Evolutionary conservation across 2,888 invertebrate genomes (phyloP).

Genomic region (Timandra comae): DNA sequence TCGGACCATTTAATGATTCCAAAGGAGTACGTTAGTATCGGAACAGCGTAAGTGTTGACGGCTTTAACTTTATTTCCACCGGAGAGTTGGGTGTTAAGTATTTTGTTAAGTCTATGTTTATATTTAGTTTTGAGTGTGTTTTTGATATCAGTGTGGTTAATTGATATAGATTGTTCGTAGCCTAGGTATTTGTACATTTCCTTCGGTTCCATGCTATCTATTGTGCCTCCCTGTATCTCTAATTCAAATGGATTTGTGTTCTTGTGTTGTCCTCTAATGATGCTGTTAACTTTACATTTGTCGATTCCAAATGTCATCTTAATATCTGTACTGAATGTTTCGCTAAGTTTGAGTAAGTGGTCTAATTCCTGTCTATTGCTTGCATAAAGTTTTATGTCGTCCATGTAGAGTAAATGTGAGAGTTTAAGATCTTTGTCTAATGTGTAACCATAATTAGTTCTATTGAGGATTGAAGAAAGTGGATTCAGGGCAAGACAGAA

Average conservation of each 20-base stretch:
- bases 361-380: background rate
- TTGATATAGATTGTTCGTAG: background rate
- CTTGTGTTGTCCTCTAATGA: background rate
- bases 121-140: background rate
- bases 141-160: background rate
- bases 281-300: too few relatives aligned
- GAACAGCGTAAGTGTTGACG: constrained; percentile 5
- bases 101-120: background rate
- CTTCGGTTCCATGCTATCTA: background rate
- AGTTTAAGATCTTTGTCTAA: background rate
- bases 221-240: background rate
- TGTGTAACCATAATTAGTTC: constrained; percentile 3
- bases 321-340: background rate
- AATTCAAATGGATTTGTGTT: background rate
- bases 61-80: background rate
- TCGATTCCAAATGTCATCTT: background rate
- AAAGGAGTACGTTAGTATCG: constrained; percentile 5
- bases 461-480: constrained; percentile 5
- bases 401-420: background rate
- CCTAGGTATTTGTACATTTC: background rate
- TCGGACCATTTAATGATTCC: constrained; percentile 4
- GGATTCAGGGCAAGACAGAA: constrained; percentile 14
- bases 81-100: background rate
- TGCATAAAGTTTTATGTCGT: background rate
- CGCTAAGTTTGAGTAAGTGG: background rate